Conservation (phyloP, 2,888 invertebrate genomes). For the Scaptomyza reducta region DNA sequence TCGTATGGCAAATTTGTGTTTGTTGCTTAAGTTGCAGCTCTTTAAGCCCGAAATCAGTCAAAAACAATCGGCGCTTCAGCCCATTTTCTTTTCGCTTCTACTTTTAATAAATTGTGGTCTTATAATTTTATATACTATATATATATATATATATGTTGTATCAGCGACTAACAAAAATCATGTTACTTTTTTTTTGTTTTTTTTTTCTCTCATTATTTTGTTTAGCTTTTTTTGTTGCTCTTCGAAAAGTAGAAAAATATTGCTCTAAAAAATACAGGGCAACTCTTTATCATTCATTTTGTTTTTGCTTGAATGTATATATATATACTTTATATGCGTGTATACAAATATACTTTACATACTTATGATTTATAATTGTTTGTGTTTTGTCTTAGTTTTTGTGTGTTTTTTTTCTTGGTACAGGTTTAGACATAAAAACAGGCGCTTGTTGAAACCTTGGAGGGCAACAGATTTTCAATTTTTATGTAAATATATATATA, state of each 20-base stretch:
- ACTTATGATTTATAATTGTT: constrained; percentile 38
- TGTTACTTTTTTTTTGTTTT: constrained; percentile 12
- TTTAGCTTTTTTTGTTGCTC: constrained; percentile 44
- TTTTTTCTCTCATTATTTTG: constrained; percentile 6
- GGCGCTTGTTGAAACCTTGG: constrained; percentile 77
- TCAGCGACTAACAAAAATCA: constrained; percentile 35
- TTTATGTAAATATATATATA: constrained; percentile 24
- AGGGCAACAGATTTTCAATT: constrained; percentile 70
- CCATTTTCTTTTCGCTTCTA: neutral
- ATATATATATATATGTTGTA: constrained; percentile 15
- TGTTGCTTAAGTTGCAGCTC: constrained; percentile 6
- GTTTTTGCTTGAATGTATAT: constrained; percentile 1
- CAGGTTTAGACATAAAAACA: constrained; percentile 72
- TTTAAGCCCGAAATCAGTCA: constrained; percentile 48
- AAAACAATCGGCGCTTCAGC: constrained; percentile 34
- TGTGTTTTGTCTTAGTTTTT: too few species aligned
- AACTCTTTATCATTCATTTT: constrained; percentile 45
- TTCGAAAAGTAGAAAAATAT: constrained; percentile 74
- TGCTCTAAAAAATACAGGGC: constrained; percentile 74
- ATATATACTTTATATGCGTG: constrained; percentile 21
- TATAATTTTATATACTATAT: constrained; percentile 1
- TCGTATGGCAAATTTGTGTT: constrained; percentile 8
- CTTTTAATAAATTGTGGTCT: constrained; percentile 8
- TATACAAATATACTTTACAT: constrained; percentile 30
- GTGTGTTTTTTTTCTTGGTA: constrained; percentile 48